Evolutionary conservation across 53 echinoderm and acorn worm species (phyloP).

Genomic region (Astropecten irregularis): DNA sequence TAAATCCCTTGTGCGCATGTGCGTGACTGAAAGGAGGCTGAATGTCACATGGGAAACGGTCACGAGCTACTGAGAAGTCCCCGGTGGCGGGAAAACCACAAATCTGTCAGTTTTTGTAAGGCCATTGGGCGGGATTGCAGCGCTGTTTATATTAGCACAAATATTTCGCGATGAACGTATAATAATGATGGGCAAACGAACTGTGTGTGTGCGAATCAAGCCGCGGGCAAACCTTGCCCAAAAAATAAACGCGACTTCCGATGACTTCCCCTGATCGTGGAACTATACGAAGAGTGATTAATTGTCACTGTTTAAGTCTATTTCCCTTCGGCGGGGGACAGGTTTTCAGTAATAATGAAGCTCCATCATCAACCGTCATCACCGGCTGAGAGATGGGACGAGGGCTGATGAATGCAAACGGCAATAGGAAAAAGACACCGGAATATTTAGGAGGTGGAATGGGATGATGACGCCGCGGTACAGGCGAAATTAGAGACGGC

Average conservation of each 20-base stretch:
- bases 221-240: constrained; percentile 32
- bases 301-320: constrained; percentile 20
- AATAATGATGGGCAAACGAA: neutral
- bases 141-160: too few species aligned
- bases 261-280: neutral
- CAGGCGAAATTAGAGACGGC: too few species aligned
- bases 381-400: too few species aligned
- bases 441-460: neutral
- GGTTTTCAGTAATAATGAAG: too few species aligned
- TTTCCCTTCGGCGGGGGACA: constrained; percentile 20
- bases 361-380: too few species aligned
- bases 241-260: neutral
- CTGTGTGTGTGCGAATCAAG: neutral
- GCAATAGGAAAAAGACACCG: neutral
- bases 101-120: constrained; percentile 37
- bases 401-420: neutral
- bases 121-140: neutral
- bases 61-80: neutral
- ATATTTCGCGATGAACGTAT: too few species aligned
- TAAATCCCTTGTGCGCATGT: too few species aligned
- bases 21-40: too few species aligned
- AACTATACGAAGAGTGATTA: neutral
- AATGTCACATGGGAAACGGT: too few species aligned
- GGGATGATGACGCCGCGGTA: too few species aligned
- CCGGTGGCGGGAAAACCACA: constrained; percentile 19